Percentiles rank a stretch among this genome's conserved stretches.
Evolutionary conservation across 2,113 vertebrate genomes (phyloP).

Genomic region (Solea senegalensis): DNA sequence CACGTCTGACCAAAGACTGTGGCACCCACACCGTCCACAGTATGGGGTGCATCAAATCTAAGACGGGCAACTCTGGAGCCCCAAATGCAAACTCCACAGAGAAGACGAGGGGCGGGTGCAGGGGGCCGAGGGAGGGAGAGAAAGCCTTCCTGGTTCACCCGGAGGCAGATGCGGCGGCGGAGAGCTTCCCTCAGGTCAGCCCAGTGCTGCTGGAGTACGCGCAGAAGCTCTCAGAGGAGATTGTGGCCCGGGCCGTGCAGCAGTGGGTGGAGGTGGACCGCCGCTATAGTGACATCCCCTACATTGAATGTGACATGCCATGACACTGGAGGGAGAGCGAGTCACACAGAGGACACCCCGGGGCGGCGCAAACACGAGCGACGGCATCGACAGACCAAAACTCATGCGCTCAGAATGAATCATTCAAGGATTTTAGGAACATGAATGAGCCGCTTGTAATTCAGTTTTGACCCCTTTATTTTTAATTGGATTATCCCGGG

Average conservation of each 20-base stretch:
- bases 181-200: slow-evolving; percentile 58
- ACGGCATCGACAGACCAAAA: slow-evolving; percentile 1
- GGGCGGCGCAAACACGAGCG: neutral
- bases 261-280: slow-evolving; percentile 91
- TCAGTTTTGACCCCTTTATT: slow-evolving; percentile 45
- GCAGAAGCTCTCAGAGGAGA: slow-evolving; percentile 88
- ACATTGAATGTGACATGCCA: slow-evolving; percentile 91
- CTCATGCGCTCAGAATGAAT: slow-evolving; percentile 9
- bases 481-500: slow-evolving; percentile 48
- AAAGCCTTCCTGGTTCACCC: slow-evolving; percentile 74
- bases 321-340: slow-evolving; percentile 46
- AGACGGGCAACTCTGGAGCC: slow-evolving; percentile 78
- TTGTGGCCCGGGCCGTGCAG: slow-evolving; percentile 87
- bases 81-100: slow-evolving; percentile 74
- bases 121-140: slow-evolving; percentile 61
- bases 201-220: slow-evolving; percentile 86
- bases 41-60: slow-evolving; percentile 98
- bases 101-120: slow-evolving; percentile 44
- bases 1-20: slow-evolving; percentile 26
- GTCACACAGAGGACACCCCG: neutral
- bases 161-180: slow-evolving; percentile 54
- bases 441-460: slow-evolving; percentile 23
- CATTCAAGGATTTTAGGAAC: slow-evolving; percentile 16
- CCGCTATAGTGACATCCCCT: slow-evolving; percentile 93
- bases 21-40: slow-evolving; percentile 55